phyloP scores from a whole-genome alignment of 2,113 vertebrate genomes.

The Circaetus cinerascens region DNA sequence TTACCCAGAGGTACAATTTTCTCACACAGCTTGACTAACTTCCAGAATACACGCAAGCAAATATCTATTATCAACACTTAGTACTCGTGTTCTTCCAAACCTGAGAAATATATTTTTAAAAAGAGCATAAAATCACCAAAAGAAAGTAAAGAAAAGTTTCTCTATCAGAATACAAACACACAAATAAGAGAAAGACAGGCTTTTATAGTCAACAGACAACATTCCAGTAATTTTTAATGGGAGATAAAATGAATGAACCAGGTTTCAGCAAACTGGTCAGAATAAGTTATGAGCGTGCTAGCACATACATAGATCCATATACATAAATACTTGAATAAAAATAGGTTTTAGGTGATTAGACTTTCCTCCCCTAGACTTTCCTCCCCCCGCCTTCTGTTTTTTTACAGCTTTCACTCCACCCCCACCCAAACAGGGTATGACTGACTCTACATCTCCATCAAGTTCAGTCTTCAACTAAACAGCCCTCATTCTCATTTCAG shows the following conservation, averaged over 20 bases:
- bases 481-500: neutral
- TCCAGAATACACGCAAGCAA: neutral
- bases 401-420: neutral
- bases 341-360: neutral
- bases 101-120: neutral
- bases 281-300: neutral
- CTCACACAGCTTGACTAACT: neutral
- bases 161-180: neutral
- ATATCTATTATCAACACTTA: neutral
- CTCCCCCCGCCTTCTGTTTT: neutral
- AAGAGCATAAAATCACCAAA: neutral
- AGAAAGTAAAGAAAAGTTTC: neutral
- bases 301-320: neutral
- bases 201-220: neutral
- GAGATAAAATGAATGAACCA: neutral
- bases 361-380: neutral
- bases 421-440: neutral
- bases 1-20: neutral
- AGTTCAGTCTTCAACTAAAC: neutral
- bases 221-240: neutral
- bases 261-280: neutral
- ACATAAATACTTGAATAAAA: neutral
- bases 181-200: neutral
- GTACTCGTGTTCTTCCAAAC: neutral
- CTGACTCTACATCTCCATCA: neutral